Percentiles rank a stretch among this genome's conserved stretches.
phyloP scores from a whole-genome alignment of 2,113 vertebrate species.

The Pontoporia blainvillei region DNA sequence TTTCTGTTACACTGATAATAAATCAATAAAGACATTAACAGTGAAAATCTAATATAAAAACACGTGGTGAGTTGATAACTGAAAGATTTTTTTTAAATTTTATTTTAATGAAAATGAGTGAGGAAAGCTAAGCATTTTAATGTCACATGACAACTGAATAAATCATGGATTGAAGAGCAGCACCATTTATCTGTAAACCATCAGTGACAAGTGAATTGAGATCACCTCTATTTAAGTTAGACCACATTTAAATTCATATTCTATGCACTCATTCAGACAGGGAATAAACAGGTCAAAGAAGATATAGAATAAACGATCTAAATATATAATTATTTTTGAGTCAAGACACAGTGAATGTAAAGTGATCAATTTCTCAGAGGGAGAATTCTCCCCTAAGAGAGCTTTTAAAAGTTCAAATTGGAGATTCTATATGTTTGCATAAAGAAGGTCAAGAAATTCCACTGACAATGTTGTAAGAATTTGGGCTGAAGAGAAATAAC shows the following conservation, averaged over 20 bases:
- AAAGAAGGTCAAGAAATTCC: background rate
- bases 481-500: background rate
- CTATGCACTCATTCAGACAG: background rate
- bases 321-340: background rate
- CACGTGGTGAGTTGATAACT: background rate
- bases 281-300: background rate
- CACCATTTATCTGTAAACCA: background rate
- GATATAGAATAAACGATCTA: background rate
- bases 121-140: background rate
- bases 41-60: background rate
- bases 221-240: background rate
- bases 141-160: background rate
- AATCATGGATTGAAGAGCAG: background rate
- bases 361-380: background rate
- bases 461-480: background rate
- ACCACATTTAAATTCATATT: background rate
- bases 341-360: background rate
- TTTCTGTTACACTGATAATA: background rate
- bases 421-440: background rate
- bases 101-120: background rate
- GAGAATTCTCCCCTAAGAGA: background rate
- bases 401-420: background rate
- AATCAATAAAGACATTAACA: background rate
- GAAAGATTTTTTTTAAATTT: background rate
- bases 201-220: background rate